Evolutionary conservation across 2,113 vertebrate genomes (phyloP), one percentile per base, ranked within the genome.

Genomic region (Columba janthina): DNA sequence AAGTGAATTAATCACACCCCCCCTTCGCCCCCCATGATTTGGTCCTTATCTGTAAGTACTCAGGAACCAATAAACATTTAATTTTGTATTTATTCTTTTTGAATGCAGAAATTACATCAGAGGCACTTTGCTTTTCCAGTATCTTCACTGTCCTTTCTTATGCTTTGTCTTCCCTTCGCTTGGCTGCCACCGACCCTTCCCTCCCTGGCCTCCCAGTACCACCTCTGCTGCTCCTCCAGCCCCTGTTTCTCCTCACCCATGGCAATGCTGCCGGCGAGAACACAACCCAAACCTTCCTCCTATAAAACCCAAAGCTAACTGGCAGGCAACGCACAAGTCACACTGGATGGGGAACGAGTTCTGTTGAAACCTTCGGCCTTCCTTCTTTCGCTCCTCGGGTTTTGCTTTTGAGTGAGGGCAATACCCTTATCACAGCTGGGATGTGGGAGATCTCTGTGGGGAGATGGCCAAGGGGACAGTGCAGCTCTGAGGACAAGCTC

Each of bases 361-460:
- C 44, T 70, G 22, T 38, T 12, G 53, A 44, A 66, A 50, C 24
- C n/a, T 61, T 25, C 1, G 1, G 32, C 58, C 44, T 46, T 34
- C 62, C 8, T 26, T 75, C 48, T 60, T 53, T 60, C 3, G 19
- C 29, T 29, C 21, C 72, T 3, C 0, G 10, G 34, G 18, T 71
- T 76, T 94, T 36, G 67, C 15, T 73, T 83, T 48, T 29, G 24
- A 18, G 22, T 1, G 18, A 48, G 38, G 7, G 26, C 2, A 38
- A 19, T 3, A 1, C 25, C 22, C 44, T 29, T 1, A 0, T 1
- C 10, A 21, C 1, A 0, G 36, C 28, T 3, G 25, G 17, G 17
- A 26, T 3, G 19, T 3, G 19, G 85, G 26, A 22, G 54, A 28
- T 12, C 24, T 6, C 21, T 25, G 1, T 0, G 1, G 5, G 50